Percentiles rank a stretch among this genome's conserved stretches.
Evolutionary conservation across 2,888 invertebrate species (phyloP).

Genomic region (Camptogramma bilineatum): DNA sequence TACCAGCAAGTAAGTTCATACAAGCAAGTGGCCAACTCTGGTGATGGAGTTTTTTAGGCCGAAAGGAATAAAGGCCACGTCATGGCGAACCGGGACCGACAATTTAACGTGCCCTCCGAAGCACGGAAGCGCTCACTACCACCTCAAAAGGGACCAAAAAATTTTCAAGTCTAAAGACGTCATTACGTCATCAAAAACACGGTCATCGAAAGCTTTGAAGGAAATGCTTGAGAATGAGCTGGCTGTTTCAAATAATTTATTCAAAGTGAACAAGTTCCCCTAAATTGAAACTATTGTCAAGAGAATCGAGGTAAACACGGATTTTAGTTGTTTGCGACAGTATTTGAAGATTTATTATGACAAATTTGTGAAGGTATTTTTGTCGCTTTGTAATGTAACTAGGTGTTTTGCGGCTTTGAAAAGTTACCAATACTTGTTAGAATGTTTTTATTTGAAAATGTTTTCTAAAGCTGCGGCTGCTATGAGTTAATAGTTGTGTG

Average conservation of each 20-base stretch:
- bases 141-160: no score
- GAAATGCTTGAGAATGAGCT: constrained; percentile 14
- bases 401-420: no score
- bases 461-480: neutral
- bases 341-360: neutral
- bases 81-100: no score
- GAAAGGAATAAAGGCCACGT: no score
- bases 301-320: constrained; percentile 13
- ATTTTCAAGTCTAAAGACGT: neutral
- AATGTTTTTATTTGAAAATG: neutral
- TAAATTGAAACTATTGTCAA: constrained; percentile 28
- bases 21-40: no score
- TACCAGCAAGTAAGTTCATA: no score
- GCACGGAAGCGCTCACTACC: no score
- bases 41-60: no score
- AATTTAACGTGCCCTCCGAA: no score
- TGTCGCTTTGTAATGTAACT: no score
- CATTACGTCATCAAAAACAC: neutral
- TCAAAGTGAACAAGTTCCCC: constrained; percentile 27
- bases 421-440: no score
- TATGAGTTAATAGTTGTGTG: no score
- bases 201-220: neutral
- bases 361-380: neutral
- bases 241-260: constrained; percentile 40
- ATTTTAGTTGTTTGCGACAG: constrained; percentile 1